Evolutionary conservation across 2,888 invertebrate genomes (phyloP), one percentile per base, ranked within the genome.

Genomic region (Eurytoma adleriae): DNA sequence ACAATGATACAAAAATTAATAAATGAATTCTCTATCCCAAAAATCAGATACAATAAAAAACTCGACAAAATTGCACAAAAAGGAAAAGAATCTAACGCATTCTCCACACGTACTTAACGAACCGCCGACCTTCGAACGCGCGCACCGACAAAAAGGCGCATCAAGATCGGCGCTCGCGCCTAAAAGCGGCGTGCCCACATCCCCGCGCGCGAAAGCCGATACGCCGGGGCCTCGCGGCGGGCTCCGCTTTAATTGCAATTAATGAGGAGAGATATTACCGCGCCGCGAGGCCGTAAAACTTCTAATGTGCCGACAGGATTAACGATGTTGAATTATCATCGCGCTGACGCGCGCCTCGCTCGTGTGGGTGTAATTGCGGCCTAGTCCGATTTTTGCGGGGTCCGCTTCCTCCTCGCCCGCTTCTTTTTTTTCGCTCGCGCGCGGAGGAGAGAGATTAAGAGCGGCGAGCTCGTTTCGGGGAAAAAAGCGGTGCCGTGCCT

Each of bases 221-320:
- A 54, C 56, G 24, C 24, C 30, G 13, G 70, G 57, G 30, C n/a
- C 68, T 57, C 69, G 77, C 59, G 75, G 74, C 79, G 84, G 87
- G 87, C 88, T 90, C 89, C 87, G 88, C 88, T 89, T 24, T 90
- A 90, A 90, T 90, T 90, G 89, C 89, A 90, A 90, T 90, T 90
- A 90, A 90, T 90, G 90, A 89, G 89, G 83, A 86, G 86, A 89
- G 88, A 89, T 90, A 90, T 87, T 88, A 86, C 86, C 82, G 85
- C 82, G 85, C 85, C 85, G 86, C 83, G 83, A 85, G 88, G 86
- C 88, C 86, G 85, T 87, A 87, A 86, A 87, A 88, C 88, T 89
- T 89, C 87, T 89, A 89, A 90, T 88, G 88, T 86, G 88, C 88
- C 86, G 86, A 87, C 88, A 85, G 88, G 88, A 89, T 90, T 90